Conservation (phyloP, 1,140 invertebrate species). For the Heterodera carotae region DNA sequence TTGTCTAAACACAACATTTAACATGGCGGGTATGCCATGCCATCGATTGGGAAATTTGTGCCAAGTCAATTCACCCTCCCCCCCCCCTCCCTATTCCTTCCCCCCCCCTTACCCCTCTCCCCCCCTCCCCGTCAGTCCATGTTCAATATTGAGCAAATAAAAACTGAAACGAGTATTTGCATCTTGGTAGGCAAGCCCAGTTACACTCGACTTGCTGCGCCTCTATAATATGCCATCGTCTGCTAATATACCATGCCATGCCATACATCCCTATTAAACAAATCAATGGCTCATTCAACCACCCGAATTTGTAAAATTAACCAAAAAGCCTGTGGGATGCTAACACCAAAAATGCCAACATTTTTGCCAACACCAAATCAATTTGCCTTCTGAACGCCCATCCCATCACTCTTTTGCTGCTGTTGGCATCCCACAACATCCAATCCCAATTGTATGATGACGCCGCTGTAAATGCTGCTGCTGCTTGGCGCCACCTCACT, state of each 20-base stretch:
- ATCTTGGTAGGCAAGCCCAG: too few species aligned
- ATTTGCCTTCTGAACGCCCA: not conserved
- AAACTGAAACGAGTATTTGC: too few species aligned
- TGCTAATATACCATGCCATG: too few species aligned
- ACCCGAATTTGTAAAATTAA: not conserved
- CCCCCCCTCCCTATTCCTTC: not conserved
- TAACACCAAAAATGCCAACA: not conserved
- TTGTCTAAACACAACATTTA: too few species aligned
- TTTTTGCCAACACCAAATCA: not conserved
- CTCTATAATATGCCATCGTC: too few species aligned
- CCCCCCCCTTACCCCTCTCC: not conserved
- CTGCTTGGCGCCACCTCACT: not conserved
- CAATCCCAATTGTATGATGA: not conserved
- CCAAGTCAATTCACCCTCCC: not conserved
- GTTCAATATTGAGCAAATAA: too few species aligned
- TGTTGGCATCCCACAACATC: not conserved
- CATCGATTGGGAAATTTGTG: too few species aligned
- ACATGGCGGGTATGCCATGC: too few species aligned
- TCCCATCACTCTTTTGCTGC: not conserved
- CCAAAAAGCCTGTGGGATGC: not conserved
- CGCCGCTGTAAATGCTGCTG: too few species aligned
- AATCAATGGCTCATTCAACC: not conserved
- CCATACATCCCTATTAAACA: too few species aligned
- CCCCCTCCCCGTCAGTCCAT: too few species aligned
- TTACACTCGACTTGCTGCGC: too few species aligned